Conservation (phyloP, 2,113 vertebrate species). For the Antennarius striatus region DNA sequence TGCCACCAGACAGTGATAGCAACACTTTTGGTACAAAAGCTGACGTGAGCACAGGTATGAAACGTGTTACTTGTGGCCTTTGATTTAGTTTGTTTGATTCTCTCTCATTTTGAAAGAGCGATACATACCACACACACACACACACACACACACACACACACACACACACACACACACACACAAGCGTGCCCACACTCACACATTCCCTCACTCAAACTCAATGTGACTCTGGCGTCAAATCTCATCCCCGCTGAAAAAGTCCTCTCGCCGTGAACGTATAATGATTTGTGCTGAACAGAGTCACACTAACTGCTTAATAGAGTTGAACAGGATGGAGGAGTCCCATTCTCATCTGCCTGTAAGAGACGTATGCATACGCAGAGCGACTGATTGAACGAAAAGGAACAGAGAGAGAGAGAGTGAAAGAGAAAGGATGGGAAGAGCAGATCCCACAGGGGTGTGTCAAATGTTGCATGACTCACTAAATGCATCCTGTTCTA, state of each 20-base stretch:
- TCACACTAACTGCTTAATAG: slow-evolving; percentile 69
- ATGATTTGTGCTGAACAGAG: slow-evolving; percentile 62
- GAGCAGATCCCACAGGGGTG: slow-evolving; percentile 47
- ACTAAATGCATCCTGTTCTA: slow-evolving; percentile 64
- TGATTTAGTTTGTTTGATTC: slow-evolving; percentile 18
- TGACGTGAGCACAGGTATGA: slow-evolving; percentile 7
- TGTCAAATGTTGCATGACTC: slow-evolving; percentile 68
- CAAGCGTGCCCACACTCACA: neutral
- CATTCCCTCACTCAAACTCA: slow-evolving; percentile 28
- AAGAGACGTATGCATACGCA: slow-evolving; percentile 31
- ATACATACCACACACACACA: neutral
- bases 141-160: neutral
- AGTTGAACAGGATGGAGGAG: slow-evolving; percentile 66
- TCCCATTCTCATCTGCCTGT: slow-evolving; percentile 49
- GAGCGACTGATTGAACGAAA: slow-evolving; percentile 35
- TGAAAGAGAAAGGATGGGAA: slow-evolving; percentile 4
- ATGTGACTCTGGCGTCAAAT: slow-evolving; percentile 37
- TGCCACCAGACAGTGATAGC: neutral
- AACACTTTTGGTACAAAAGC: neutral
- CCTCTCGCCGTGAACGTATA: slow-evolving; percentile 56
- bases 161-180: neutral
- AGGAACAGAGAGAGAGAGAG: slow-evolving; percentile 10
- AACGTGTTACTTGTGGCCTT: slow-evolving; percentile 15
- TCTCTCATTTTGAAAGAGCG: neutral
- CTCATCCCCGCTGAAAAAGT: slow-evolving; percentile 34